Conservation (phyloP, 2,797 vertebrate genomes). For the Thamnophis elegans region DNA sequence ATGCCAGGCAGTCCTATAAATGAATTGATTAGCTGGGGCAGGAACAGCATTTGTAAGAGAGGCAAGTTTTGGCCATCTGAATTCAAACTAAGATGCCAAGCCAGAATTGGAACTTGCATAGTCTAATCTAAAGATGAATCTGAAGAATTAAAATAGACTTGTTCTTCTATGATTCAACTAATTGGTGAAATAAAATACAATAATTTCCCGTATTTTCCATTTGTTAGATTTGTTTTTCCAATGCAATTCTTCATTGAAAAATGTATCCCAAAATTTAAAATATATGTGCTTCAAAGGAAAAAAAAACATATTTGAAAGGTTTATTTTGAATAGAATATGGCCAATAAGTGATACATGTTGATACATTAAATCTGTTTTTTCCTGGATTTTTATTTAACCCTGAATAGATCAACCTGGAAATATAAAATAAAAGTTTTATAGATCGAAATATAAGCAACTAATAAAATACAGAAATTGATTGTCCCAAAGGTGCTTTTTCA, state of each 20-base stretch:
- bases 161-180: background rate
- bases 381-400: background rate
- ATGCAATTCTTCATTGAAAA: background rate
- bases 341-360: background rate
- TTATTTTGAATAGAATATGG: background rate
- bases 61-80: background rate
- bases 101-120: background rate
- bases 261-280: background rate
- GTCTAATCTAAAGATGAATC: background rate
- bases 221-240: background rate
- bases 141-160: background rate
- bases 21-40: background rate
- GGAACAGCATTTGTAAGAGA: rapidly evolving
- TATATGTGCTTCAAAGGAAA: background rate
- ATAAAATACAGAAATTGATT: background rate
- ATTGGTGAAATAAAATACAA: background rate
- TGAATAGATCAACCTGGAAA: background rate
- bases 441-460: background rate
- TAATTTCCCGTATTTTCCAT: background rate
- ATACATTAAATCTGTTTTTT: background rate
- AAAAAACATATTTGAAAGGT: background rate
- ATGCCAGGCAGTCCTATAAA: background rate
- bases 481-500: background rate
- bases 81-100: background rate
- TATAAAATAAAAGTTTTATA: background rate